Base-by-base conservation (phyloP, 1,140 invertebrate genomes). In the Macrobrachium rosenbergii region DNA sequence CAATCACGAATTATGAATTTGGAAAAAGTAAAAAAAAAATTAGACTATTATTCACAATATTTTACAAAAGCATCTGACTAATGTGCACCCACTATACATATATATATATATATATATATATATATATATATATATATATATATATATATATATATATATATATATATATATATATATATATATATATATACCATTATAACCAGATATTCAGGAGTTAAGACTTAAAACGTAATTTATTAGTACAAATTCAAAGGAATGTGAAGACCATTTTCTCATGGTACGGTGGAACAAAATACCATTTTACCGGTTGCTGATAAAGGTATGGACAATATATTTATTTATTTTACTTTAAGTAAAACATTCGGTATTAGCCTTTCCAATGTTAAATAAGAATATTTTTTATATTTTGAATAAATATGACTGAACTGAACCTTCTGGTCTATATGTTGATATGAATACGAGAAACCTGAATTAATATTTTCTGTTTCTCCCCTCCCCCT, bases 101-200 rank as follows among this genome's bases (percentile, higher is more conserved):
- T 43, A 28, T 43, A 76, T 11, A 8, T 43, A 76, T 11, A 43
- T 43, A 76, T 43, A 76, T 43, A 0, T 43, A 76, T 43, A 21
- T 11, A 76, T 11, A 21, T 11, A 76, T 11, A 21, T 11, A 28
- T 11, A 76, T 11, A 76, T 11, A 76, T 11, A 76, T 60, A 79
- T 21, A 79, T 60, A 79, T 60, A 79, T 37, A 79, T 45, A 79
- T 60, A 79, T 37, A 79, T 21, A 79, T 60, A 79, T 60, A 79
- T 60, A 60, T 60, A 79, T 37, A 79, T n/a, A 60, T n/a, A 79
- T 37, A 79, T 37, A 79, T 37, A 79, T 60, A 79, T n/a, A 79
- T 52, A 79, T 52, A 58, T 37, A 7, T 37, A 79, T 52, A 8
- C 58, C 43, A 37, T 58, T 45, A 59, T 52, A 60, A 21, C 6